A percentile compares a stretch with the other conserved stretches of the same genome.
Evolutionary conservation across 2,113 vertebrate genomes (phyloP).

Genomic region (Phyllostomus hastatus): DNA sequence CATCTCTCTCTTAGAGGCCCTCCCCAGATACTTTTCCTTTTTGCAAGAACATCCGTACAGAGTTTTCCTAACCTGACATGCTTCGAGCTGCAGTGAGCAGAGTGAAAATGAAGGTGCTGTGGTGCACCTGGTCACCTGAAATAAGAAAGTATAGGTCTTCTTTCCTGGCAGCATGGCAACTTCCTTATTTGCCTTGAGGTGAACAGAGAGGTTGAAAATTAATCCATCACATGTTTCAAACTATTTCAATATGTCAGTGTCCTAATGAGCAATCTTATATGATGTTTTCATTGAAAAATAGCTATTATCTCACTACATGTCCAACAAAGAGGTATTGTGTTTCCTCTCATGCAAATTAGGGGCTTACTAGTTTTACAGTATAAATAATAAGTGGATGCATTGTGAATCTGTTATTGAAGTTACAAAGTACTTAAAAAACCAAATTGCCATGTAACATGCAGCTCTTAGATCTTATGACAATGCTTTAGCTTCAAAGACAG

Average conservation of each 20-base stretch:
- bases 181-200: constrained; percentile 51
- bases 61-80: constrained; percentile 27
- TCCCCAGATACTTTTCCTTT: constrained; percentile 53
- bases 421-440: constrained; percentile 47
- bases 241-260: constrained; percentile 25
- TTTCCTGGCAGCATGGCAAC: constrained; percentile 2
- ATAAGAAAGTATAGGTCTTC: constrained; percentile 47
- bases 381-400: constrained; percentile 56
- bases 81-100: constrained; percentile 28
- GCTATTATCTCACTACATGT: background rate
- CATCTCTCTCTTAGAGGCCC: constrained; percentile 30
- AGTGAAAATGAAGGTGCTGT: background rate
- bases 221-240: constrained; percentile 57
- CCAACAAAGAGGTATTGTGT: constrained; percentile 9
- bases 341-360: constrained; percentile 49
- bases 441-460: constrained; percentile 66
- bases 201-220: constrained; percentile 58
- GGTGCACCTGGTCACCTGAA: constrained; percentile 33
- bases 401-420: constrained; percentile 59
- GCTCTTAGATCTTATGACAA: constrained; percentile 71
- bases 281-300: constrained; percentile 40
- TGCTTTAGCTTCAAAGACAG: constrained; percentile 52
- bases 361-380: constrained; percentile 9
- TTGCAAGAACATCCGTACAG: background rate
- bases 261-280: constrained; percentile 49